These are phyloP conservation scores for Orycteropus afer DNA, from an alignment of 2,113 vertebrate genomes.

Conservation along the genomic window DNA sequence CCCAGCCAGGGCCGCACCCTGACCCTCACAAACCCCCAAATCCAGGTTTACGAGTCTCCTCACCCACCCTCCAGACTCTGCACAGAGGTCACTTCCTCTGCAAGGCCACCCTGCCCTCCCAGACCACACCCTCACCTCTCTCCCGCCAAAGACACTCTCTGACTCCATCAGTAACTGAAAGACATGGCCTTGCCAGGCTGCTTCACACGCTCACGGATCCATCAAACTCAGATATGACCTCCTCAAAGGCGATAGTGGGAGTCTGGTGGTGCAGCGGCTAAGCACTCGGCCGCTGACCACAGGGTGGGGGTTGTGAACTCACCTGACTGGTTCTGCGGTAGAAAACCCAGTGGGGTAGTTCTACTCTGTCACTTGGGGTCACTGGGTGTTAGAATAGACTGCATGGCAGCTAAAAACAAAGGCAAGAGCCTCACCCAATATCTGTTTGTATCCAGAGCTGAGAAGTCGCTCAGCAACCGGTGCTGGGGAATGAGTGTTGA, in stretches of 20 bases:
- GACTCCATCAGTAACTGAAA: not conserved
- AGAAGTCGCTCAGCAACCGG: too few relatives aligned
- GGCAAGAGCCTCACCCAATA: accelerated
- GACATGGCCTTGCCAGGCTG: not conserved
- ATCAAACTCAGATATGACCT: not conserved
- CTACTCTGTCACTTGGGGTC: not conserved
- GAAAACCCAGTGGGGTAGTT: not conserved
- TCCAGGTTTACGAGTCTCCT: not conserved
- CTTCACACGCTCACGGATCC: accelerated
- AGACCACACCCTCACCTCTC: not conserved
- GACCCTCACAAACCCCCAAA: not conserved
- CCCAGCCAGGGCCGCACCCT: too few relatives aligned
- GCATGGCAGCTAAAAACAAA: not conserved
- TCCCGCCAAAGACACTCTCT: accelerated
- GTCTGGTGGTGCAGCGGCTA: not conserved
- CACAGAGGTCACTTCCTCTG: not conserved
- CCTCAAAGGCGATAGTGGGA: not conserved
- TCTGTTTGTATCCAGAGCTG: not conserved
- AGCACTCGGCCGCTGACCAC: not conserved
- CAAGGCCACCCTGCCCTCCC: accelerated
- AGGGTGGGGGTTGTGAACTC: not conserved
- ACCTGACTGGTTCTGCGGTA: not conserved
- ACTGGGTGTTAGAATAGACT: not conserved
- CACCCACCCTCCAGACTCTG: not conserved
- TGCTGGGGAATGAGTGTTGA: accelerated